These are phyloP conservation scores for Probaryconus sp. DNA, from an alignment of 1,140 invertebrate genomes.

Conservation along the genomic window DNA sequence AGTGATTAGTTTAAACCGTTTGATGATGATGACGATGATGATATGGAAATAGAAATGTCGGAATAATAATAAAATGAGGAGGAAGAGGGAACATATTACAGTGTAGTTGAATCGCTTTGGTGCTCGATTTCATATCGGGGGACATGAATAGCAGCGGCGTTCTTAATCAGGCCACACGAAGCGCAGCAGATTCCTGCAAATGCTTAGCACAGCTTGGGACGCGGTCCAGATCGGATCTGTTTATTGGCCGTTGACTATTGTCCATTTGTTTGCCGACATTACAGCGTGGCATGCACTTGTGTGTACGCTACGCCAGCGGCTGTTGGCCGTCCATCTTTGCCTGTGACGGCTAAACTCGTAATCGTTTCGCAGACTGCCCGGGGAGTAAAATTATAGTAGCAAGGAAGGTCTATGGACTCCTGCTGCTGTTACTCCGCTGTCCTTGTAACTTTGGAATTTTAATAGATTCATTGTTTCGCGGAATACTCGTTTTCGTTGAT, in stretches of 20 bases:
- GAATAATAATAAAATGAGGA: too few relatives aligned
- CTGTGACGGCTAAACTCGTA: constrained; percentile 59
- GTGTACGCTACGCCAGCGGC: constrained; percentile 47
- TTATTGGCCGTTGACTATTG: constrained; percentile 62
- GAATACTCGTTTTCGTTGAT: constrained; percentile 21
- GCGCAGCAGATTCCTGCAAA: constrained; percentile 42
- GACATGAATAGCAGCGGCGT: constrained; percentile 26
- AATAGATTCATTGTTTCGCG: constrained; percentile 53
- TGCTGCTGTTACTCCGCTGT: constrained; percentile 41
- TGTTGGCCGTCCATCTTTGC: constrained; percentile 57
- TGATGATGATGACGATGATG: too few relatives aligned
- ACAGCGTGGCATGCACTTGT: constrained; percentile 41
- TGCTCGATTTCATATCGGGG: constrained; percentile 34
- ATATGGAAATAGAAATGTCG: too few relatives aligned
- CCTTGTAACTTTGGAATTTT: constrained; percentile 60
- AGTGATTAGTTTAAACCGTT: too few relatives aligned
- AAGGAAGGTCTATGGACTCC: constrained; percentile 51
- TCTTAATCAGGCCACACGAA: constrained; percentile 46
- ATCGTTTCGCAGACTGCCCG: constrained; percentile 57
- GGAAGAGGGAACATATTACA: too few relatives aligned
- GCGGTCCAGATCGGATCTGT: constrained; percentile 55
- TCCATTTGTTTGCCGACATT: constrained; percentile 60
- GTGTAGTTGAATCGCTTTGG: too few relatives aligned
- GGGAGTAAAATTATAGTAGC: constrained; percentile 54
- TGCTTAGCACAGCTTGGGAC: constrained; percentile 45